A percentile compares a stretch with the other conserved stretches of the same genome.
Conservation (phyloP, 2,113 vertebrate species). For the Ammodramus savannarum region DNA sequence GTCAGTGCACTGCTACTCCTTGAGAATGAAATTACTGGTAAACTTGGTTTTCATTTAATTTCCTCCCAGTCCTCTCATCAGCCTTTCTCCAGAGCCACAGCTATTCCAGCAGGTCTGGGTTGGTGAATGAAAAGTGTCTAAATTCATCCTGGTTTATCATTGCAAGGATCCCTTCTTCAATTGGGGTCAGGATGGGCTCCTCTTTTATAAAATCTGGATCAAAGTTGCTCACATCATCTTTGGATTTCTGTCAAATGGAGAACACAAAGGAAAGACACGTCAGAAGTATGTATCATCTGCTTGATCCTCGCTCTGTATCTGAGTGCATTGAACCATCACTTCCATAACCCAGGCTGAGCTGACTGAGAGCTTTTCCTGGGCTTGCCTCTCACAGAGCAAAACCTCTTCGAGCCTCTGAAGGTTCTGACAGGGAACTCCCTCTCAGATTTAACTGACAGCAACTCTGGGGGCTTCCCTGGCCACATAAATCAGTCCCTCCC, state of each 20-base stretch:
- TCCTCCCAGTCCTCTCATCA: neutral
- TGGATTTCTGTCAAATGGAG: constrained; percentile 83
- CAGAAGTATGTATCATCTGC: neutral
- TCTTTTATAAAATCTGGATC: constrained; percentile 97
- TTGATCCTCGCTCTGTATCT: neutral
- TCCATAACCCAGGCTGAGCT: neutral
- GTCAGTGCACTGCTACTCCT: constrained; percentile 39
- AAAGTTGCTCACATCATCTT: constrained; percentile 97
- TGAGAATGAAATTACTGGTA: constrained; percentile 47
- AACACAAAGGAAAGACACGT: constrained; percentile 31
- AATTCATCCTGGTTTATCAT: constrained; percentile 96
- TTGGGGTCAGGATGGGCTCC: constrained; percentile 91
- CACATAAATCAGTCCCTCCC: neutral
- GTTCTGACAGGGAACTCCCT: neutral
- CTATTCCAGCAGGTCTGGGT: constrained; percentile 77
- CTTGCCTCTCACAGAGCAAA: neutral
- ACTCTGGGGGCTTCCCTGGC: neutral
- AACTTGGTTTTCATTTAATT: neutral
- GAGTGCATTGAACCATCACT: neutral
- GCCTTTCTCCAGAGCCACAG: neutral
- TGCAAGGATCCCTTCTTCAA: constrained; percentile 86
- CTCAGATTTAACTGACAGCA: neutral
- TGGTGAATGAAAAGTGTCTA: constrained; percentile 91
- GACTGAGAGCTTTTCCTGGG: neutral
- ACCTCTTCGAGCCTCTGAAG: neutral